Evolutionary conservation across 2,113 vertebrate genomes (phyloP), one percentile per base, ranked within the genome.

Genomic region (Melospiza melodia): DNA sequence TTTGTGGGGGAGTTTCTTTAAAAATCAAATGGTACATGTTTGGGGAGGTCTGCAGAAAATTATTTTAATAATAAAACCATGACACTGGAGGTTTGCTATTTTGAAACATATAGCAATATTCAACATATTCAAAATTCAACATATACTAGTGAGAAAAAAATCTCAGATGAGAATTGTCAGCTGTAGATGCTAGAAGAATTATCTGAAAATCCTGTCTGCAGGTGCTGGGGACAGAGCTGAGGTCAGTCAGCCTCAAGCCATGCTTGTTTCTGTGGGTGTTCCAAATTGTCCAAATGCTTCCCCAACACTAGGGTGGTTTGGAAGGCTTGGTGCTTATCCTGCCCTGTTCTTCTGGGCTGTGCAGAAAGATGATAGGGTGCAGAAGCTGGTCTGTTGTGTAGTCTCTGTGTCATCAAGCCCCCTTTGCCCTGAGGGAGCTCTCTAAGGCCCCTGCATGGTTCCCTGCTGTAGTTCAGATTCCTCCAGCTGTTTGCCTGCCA

Each of bases 181-280:
- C 48, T 76, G 31, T 48, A 63, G 12, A 20, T 55, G 12, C 20
- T 85, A 4, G 57, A 73, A 74, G 37, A 62, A 59, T 37, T 48
- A 24, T 15, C 37, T 58, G n/a, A 10, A 83, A 89, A 62, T 75
- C 16, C 13, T 48, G 7, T 52, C 20, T 80, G 68, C 20, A 49
- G 20, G 35, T 87, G 41, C 59, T 59, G 35, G 37, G 58, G 28
- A 14, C 58, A 51, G 33, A 49, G 35, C 65, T 62, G 76, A 43
- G 39, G 24, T 82, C 11, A 52, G 30, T 54, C 59, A 86, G 39
- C 28, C 65, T 76, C 2, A 2, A 55, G 24, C 51, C 0, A 0
- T 65, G 24, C 37, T 48, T 0, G 0, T 62, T 81, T 82, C 69
- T 71, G 22, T 3, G 6, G 15, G 5, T 39, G 11, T 11, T 54